These are phyloP conservation scores for Phenganax stokvisi DNA, from an alignment of 92 coral and sea anemone genomes.

Conservation along the genomic window DNA sequence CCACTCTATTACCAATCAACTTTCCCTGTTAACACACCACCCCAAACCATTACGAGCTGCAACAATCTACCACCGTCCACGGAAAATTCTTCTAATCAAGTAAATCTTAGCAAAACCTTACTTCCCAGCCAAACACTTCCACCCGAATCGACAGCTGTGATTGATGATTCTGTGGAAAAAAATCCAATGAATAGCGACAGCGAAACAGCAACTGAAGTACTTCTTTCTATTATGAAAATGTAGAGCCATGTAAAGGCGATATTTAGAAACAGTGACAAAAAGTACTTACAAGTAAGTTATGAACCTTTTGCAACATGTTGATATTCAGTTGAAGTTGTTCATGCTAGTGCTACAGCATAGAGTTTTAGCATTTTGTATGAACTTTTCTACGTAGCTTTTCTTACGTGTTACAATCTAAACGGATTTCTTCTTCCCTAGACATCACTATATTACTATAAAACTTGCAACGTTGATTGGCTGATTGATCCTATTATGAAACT, in stretches of 20 bases:
- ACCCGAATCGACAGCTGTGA: neutral
- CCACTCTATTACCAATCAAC: constrained; percentile 13
- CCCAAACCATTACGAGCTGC: neutral
- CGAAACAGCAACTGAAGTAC: constrained; percentile 10
- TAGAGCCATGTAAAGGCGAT: neutral
- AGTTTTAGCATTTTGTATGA: constrained; percentile 1
- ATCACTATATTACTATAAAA: neutral
- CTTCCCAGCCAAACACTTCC: neutral
- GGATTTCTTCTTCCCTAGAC: neutral
- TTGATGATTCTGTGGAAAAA: neutral
- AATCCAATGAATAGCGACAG: neutral
- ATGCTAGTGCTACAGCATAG: neutral
- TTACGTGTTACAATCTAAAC: neutral
- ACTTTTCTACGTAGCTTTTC: neutral
- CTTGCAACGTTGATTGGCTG: too few species aligned
- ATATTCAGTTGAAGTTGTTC: neutral
- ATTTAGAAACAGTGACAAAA: too few species aligned
- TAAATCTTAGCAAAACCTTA: constrained; percentile 4
- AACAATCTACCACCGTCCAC: neutral
- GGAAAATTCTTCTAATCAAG: neutral
- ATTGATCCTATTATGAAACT: too few species aligned
- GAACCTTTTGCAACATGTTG: neutral
- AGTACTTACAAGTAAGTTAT: too few species aligned
- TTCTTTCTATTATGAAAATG: constrained; percentile 11
- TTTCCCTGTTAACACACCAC: neutral